Evolutionary conservation across 2,797 vertebrate species (phyloP).

Genomic region (Danio jaintianensis): DNA sequence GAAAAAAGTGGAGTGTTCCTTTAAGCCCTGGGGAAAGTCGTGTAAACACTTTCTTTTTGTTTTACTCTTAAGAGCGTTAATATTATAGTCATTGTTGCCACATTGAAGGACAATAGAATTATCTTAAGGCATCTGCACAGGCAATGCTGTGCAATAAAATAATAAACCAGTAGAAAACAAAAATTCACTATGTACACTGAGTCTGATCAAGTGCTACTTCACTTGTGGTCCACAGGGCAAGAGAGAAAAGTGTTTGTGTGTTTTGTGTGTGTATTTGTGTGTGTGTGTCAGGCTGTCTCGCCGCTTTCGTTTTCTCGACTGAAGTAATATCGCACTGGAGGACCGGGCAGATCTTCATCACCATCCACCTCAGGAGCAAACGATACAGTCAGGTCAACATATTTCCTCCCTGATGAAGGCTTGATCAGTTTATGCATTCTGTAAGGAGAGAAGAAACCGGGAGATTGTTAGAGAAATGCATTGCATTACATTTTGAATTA

Average conservation of each 20-base stretch:
- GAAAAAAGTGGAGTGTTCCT: too few relatives aligned
- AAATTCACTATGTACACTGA: slow-evolving; percentile 76
- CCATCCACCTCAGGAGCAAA: slow-evolving; percentile 93
- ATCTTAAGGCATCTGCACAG: slow-evolving; percentile 82
- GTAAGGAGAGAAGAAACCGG: slow-evolving; percentile 18
- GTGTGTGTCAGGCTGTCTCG: slow-evolving; percentile 58
- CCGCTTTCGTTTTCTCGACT: slow-evolving; percentile 73
- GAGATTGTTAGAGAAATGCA: neutral
- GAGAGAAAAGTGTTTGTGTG: slow-evolving; percentile 45
- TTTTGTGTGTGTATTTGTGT: slow-evolving; percentile 39
- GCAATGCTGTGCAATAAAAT: slow-evolving; percentile 73
- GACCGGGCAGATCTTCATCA: slow-evolving; percentile 94
- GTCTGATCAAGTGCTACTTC: slow-evolving; percentile 74
- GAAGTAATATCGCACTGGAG: slow-evolving; percentile 96
- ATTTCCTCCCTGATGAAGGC: slow-evolving; percentile 89
- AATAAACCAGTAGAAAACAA: slow-evolving; percentile 74
- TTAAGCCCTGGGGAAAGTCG: slow-evolving; percentile 46
- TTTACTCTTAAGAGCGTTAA: slow-evolving; percentile 41
- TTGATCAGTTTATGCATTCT: slow-evolving; percentile 99
- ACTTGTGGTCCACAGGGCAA: slow-evolving; percentile 51
- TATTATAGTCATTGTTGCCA: slow-evolving; percentile 43
- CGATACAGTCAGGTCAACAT: slow-evolving; percentile 95
- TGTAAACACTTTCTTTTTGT: slow-evolving; percentile 52
- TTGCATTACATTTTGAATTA: neutral
- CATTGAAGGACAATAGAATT: slow-evolving; percentile 57